Percentiles rank a stretch among this genome's conserved stretches.
Evolutionary conservation across 2,797 vertebrate genomes (phyloP).

Genomic region (Sylvilagus floridanus): DNA sequence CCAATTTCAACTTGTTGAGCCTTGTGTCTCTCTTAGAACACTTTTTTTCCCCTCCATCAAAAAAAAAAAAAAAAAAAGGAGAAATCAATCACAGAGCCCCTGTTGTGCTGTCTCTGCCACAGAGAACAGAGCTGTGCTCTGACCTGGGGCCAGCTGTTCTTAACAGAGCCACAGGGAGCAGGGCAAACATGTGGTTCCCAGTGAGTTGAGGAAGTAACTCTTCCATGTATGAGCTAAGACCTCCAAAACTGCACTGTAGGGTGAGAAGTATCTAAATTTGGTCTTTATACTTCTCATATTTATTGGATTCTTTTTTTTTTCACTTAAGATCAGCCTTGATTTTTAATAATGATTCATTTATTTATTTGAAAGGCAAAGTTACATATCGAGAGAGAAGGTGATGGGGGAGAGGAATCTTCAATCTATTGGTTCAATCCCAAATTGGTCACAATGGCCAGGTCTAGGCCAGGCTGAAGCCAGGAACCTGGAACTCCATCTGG

Average conservation of each 20-base stretch:
- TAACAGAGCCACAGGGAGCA: not conserved
- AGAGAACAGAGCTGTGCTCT: not conserved
- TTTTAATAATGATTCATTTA: too few species aligned
- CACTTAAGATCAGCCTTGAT: not conserved
- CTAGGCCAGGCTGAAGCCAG: too few species aligned
- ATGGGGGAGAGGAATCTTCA: too few species aligned
- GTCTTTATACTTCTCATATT: not conserved
- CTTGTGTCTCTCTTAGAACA: slow-evolving; percentile 54
- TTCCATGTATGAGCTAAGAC: accelerated
- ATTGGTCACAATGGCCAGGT: too few species aligned
- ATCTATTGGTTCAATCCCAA: too few species aligned
- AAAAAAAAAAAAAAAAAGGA: not conserved
- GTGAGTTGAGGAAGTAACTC: not conserved
- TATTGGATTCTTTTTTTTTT: not conserved
- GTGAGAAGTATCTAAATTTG: not conserved
- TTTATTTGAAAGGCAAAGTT: too few species aligned
- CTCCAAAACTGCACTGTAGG: not conserved
- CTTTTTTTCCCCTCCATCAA: not conserved
- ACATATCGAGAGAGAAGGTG: too few species aligned
- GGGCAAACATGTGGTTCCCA: not conserved
- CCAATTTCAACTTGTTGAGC: slow-evolving; percentile 60
- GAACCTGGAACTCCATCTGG: too few species aligned
- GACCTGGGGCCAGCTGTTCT: not conserved
- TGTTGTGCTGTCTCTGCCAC: not conserved
- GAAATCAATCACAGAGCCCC: slow-evolving; percentile 42